phyloP scores from a whole-genome alignment of 2,113 vertebrate species.

The Gavialis gangeticus region DNA sequence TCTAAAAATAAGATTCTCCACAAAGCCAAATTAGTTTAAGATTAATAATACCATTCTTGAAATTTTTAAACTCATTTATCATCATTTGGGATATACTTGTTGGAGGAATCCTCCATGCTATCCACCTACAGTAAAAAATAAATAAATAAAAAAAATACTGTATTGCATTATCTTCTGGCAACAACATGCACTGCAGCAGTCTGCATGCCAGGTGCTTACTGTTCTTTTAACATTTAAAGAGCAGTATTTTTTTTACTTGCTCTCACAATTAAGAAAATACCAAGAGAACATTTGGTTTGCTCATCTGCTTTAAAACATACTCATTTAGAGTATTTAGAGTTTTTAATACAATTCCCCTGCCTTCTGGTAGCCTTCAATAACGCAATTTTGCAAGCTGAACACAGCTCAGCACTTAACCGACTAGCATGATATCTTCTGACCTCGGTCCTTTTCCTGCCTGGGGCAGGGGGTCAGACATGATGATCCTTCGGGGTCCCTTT shows the following conservation, averaged over 20 bases:
- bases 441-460: too few species aligned
- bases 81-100: neutral
- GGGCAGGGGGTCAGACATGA: neutral
- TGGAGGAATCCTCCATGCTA: neutral
- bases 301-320: neutral
- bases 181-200: neutral
- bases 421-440: too few species aligned
- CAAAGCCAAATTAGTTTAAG: neutral
- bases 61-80: neutral
- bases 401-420: too few species aligned
- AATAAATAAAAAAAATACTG: neutral
- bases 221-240: neutral
- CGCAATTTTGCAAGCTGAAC: too few species aligned
- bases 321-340: neutral
- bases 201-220: neutral
- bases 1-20: neutral
- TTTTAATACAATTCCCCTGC: neutral
- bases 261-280: neutral
- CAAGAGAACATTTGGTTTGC: neutral
- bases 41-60: neutral
- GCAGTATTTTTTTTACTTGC: accelerated
- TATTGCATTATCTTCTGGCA: neutral
- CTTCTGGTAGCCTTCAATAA: neutral
- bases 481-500: neutral
- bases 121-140: neutral